phyloP scores from a whole-genome alignment of 2,888 invertebrate genomes.

The Himalopsyche japonica region DNA sequence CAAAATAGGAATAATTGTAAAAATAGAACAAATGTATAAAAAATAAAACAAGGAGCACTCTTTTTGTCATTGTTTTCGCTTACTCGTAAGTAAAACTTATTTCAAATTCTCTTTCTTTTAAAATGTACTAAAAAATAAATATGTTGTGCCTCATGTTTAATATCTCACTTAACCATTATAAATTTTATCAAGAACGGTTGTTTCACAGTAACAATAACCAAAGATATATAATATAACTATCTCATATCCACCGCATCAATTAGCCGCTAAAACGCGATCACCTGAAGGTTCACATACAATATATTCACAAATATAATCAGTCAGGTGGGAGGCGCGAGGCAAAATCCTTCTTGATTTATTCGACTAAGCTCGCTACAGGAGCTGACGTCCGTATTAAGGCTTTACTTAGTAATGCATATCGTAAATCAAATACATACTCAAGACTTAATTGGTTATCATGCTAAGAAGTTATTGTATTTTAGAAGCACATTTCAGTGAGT shows the following conservation, averaged over 20 bases:
- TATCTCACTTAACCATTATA: background rate
- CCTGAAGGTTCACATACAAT: background rate
- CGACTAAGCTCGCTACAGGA: constrained; percentile 3
- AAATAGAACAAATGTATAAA: too few relatives aligned
- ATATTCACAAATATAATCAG: background rate
- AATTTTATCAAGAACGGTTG: background rate
- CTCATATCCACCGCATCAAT: background rate
- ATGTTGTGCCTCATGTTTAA: background rate
- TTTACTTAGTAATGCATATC: background rate
- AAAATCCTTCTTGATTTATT: constrained; percentile 16
- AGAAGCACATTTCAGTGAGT: background rate
- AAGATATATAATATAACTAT: background rate
- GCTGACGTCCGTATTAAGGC: background rate
- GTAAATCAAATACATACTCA: constrained; percentile 8
- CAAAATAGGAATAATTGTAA: too few relatives aligned
- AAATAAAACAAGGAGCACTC: too few relatives aligned
- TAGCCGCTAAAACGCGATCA: background rate
- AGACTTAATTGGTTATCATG: background rate
- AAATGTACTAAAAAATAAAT: too few relatives aligned
- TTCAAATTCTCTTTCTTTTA: too few relatives aligned
- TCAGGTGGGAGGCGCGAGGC: background rate
- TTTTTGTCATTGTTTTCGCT: too few relatives aligned
- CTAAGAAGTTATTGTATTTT: background rate
- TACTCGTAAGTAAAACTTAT: too few relatives aligned
- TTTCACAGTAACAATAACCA: background rate